Evolutionary conservation across 1,140 invertebrate species (phyloP).

Genomic region (Anoplophora glabripennis): DNA sequence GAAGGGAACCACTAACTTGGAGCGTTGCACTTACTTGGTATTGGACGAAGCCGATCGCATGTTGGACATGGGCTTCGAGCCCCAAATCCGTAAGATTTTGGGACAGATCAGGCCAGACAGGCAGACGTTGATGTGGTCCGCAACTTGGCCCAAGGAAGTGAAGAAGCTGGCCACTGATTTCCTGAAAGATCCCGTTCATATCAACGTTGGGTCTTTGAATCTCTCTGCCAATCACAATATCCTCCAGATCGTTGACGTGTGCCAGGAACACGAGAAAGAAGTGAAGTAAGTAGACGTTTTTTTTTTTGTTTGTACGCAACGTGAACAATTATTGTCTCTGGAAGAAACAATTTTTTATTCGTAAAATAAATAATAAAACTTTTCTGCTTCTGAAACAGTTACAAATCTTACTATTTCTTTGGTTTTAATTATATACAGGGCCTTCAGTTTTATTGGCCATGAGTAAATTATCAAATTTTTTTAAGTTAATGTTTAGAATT

Average conservation of each 20-base stretch:
- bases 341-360: too few species aligned
- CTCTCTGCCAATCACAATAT: conserved; percentile 97
- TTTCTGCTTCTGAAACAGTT: too few species aligned
- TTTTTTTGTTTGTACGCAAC: too few species aligned
- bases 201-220: conserved; percentile 91
- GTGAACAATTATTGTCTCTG: too few species aligned
- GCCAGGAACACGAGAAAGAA: conserved; percentile 85
- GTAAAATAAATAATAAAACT: too few species aligned
- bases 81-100: conserved; percentile 97
- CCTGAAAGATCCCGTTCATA: conserved; percentile 78
- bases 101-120: conserved; percentile 92
- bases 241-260: conserved; percentile 91
- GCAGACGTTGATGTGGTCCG: conserved; percentile 97
- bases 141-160: conserved; percentile 98
- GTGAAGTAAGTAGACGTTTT: conserved; percentile 69
- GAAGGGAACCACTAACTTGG: conserved; percentile 74
- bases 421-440: too few species aligned
- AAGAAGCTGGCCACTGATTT: conserved; percentile 93
- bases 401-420: too few species aligned
- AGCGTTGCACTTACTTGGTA: conserved; percentile 86
- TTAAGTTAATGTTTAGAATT: too few species aligned
- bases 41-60: conserved; percentile 94
- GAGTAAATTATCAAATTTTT: too few species aligned
- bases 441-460: too few species aligned
- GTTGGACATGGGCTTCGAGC: conserved; percentile 98